Evolutionary conservation across 1,140 invertebrate genomes (phyloP).

Genomic region (Drosophila truncata): DNA sequence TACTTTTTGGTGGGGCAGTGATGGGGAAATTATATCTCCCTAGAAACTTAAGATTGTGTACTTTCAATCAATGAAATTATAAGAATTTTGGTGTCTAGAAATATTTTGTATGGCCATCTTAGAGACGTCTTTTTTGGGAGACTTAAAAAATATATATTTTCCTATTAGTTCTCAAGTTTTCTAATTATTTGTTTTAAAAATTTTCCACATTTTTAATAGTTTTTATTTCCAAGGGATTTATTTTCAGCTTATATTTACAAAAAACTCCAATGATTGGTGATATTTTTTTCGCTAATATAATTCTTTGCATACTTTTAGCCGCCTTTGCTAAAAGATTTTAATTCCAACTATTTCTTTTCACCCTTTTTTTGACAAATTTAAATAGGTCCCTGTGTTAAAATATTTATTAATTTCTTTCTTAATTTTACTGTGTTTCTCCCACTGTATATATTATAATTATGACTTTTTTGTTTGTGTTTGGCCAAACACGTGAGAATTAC

Average conservation of each 20-base stretch:
- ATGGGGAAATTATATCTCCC: neutral
- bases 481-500: slow-evolving; percentile 44
- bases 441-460: slow-evolving; percentile 7
- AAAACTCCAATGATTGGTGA: neutral
- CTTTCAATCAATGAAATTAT: too few relatives aligned
- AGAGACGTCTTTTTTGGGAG: neutral
- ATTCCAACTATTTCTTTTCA: neutral
- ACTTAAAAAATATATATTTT: neutral
- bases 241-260: too few relatives aligned
- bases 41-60: neutral
- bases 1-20: neutral
- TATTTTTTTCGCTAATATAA: neutral
- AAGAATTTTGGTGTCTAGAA: neutral
- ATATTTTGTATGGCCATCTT: neutral
- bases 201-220: neutral
- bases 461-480: slow-evolving; percentile 50
- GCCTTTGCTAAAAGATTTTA: neutral
- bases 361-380: neutral
- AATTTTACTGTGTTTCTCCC: neutral
- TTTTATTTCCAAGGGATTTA: neutral
- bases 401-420: neutral
- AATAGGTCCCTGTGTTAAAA: too few relatives aligned
- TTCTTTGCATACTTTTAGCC: neutral
- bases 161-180: neutral
- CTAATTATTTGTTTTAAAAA: neutral